Evolutionary conservation across 2,888 invertebrate genomes (phyloP), one percentile per base, ranked within the genome.

Genomic region (Ectropis crepuscularia): DNA sequence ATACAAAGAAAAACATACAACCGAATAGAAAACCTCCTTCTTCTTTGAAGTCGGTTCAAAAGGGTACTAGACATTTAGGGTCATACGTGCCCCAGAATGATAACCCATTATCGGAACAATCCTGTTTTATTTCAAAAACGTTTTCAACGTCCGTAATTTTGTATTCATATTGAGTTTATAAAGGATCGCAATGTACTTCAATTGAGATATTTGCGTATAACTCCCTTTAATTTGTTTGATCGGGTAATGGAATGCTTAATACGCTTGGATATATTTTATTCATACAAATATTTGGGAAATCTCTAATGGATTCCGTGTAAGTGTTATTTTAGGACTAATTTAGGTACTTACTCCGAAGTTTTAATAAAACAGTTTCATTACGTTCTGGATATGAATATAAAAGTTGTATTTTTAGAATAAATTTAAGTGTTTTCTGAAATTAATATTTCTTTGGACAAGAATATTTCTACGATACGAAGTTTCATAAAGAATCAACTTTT

Each of bases 221-320:
- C 41, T 57, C 65, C 62, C 70, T 73, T 67, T 74, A 74, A 76
- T 78, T 77, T 76, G 73, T 81, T 75, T 77, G 71, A 63, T 62
- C 64, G 66, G 62, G 67, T 77, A 79, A 80, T 80, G 75, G 78
- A 72, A 70, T 51, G 46, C 67, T 70, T 71, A 64, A 64, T 60
- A 55, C 64, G 55, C 12, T 37, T 36, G 41, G 28, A 55, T 63
- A 37, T 63, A 55, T 61, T 65, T 57, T 65, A 60, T 65, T 60
- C 57, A 51, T 36, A 51, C 58, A 53, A 57, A 65, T 65, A 43
- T 65, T 61, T 60, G 60, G 46, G 12, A 28, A 63, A 10, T 53
- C 38, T 47, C 55, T 53, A 55, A 60, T 53, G 64, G 57, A 59
- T 55, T 59, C 16, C 50, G 49, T 49, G 49, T 48, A 49, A 53